These are phyloP conservation scores for Heteromurus nitidus DNA, from an alignment of 2,888 invertebrate species.

Conservation along the genomic window DNA sequence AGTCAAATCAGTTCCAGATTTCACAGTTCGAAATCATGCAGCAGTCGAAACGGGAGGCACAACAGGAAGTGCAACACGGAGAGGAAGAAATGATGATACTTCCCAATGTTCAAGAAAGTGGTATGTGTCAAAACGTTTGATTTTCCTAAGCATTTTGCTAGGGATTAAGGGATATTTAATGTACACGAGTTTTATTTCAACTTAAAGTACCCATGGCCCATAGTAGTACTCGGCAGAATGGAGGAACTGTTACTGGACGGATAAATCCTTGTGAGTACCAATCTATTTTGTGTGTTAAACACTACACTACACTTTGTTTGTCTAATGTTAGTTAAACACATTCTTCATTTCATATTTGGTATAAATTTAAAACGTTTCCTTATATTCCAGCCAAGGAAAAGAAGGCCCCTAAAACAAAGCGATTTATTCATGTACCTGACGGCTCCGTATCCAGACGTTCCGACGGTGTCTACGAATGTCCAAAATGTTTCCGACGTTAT, in stretches of 20 bases:
- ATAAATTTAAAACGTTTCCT: too few relatives aligned
- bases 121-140: too few relatives aligned
- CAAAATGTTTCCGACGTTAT: conserved; percentile 51
- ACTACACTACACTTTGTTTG: neutral
- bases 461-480: conserved; percentile 52
- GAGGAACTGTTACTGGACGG: conserved; percentile 28
- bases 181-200: too few relatives aligned
- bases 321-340: neutral
- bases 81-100: conserved; percentile 56
- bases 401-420: conserved; percentile 44
- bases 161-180: too few relatives aligned
- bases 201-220: conserved; percentile 39
- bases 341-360: neutral
- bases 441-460: conserved; percentile 42
- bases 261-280: conserved; percentile 31
- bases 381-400: conserved; percentile 54
- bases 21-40: conserved; percentile 58
- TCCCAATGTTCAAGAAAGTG: conserved; percentile 29
- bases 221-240: conserved; percentile 45
- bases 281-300: neutral
- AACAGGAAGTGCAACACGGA: conserved; percentile 42
- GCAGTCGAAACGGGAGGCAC: conserved; percentile 27
- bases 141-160: too few relatives aligned
- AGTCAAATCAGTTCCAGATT: conserved; percentile 54
- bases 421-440: conserved; percentile 59